Conservation (phyloP, 2,113 vertebrate species). For the Glaucidium brasilianum region DNA sequence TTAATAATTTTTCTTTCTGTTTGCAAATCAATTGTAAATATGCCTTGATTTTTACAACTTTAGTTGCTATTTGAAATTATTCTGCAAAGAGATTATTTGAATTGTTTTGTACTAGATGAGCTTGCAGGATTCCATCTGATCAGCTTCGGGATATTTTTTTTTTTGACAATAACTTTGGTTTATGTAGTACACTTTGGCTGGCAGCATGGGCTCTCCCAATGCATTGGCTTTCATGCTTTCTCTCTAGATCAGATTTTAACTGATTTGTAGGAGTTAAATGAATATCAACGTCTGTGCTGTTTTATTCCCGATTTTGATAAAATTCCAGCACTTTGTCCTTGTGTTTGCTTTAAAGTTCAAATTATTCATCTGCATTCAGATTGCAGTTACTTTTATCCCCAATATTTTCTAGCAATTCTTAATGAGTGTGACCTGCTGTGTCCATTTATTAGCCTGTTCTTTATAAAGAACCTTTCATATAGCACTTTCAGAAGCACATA, state of each 20-base stretch:
- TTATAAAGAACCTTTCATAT: neutral
- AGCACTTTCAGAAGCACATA: neutral
- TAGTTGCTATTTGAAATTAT: neutral
- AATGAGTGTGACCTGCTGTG: neutral
- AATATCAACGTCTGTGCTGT: neutral
- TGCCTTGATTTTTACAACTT: neutral
- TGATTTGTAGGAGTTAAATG: neutral
- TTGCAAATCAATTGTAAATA: slow-evolving; percentile 6
- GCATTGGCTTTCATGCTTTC: neutral
- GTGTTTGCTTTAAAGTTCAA: neutral
- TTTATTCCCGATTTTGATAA: neutral
- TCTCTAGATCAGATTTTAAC: neutral
- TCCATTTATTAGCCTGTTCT: neutral
- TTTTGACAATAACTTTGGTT: neutral
- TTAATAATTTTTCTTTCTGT: slow-evolving; percentile 23
- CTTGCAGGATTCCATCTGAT: neutral
- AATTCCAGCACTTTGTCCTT: neutral
- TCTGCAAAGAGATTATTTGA: neutral
- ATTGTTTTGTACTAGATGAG: neutral
- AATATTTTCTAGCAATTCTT: neutral
- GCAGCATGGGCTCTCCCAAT: neutral
- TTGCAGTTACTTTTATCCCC: neutral
- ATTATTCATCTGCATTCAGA: neutral
- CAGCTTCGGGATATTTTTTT: neutral
- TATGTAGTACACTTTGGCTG: neutral